phyloP scores from a whole-genome alignment of 2,797 vertebrate genomes.

The Odontamblyopus lacepedii region DNA sequence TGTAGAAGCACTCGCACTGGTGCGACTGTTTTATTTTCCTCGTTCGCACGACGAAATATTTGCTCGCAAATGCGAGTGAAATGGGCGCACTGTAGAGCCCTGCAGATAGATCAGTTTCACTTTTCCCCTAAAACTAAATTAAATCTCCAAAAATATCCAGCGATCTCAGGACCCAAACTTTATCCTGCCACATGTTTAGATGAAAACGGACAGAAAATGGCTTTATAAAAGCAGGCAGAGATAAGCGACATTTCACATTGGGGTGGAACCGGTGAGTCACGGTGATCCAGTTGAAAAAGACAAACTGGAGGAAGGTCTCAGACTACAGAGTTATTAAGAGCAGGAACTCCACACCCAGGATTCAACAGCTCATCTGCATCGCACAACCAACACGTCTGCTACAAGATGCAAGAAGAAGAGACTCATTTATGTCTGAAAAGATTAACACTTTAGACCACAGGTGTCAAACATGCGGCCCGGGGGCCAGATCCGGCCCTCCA shows the following conservation, averaged over 20 bases:
- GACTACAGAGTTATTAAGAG: conserved; percentile 26
- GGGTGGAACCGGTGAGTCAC: conserved; percentile 44
- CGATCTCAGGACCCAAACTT: too few species aligned
- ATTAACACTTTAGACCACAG: too few species aligned
- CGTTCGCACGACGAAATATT: too few species aligned
- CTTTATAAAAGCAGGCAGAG: conserved; percentile 14
- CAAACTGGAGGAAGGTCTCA: conserved; percentile 30
- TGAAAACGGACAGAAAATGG: conserved; percentile 23
- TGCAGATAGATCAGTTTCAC: too few species aligned
- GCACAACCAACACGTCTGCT: conserved; percentile 36
- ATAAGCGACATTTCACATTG: conserved; percentile 39
- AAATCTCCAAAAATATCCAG: too few species aligned
- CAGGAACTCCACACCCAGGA: conserved; percentile 29
- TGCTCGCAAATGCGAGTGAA: too few species aligned
- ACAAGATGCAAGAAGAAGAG: conserved; percentile 20
- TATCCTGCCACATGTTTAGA: conserved; percentile 1
- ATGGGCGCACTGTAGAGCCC: too few species aligned
- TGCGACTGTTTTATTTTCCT: too few species aligned
- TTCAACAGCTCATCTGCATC: conserved; percentile 46
- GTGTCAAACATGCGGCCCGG: too few species aligned
- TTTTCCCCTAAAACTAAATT: too few species aligned
- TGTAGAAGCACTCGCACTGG: too few species aligned
- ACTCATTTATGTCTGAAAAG: not conserved
- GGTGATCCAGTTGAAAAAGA: conserved; percentile 54
- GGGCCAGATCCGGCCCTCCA: too few species aligned